Percentiles rank a stretch among this genome's conserved stretches.
phyloP scores from a whole-genome alignment of 2,797 vertebrate species.

The Etheostoma perlongum region DNA sequence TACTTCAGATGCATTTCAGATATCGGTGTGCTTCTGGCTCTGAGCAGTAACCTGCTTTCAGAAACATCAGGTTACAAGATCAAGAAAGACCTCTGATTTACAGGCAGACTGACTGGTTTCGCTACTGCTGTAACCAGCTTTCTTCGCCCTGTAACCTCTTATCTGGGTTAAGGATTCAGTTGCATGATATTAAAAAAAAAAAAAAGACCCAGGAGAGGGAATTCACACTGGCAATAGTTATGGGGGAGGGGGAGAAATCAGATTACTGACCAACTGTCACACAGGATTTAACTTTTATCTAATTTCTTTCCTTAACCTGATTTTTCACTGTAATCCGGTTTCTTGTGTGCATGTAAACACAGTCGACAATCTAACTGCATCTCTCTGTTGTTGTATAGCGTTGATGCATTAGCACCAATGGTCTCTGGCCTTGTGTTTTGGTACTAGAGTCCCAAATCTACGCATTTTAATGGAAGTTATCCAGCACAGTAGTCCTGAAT shows the following conservation, averaged over 20 bases:
- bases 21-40: not conserved
- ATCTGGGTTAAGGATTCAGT: not conserved
- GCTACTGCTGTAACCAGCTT: slow-evolving; percentile 2
- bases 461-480: not conserved
- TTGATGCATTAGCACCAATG: not conserved
- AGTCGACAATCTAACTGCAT: not conserved
- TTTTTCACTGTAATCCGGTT: slow-evolving; percentile 17
- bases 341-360: not conserved
- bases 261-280: slow-evolving; percentile 29
- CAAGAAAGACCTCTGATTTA: not conserved
- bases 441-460: not conserved
- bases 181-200: not conserved
- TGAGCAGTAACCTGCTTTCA: not conserved
- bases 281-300: slow-evolving; percentile 11
- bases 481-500: no score
- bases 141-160: not conserved
- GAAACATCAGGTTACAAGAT: not conserved
- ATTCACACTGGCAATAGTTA: not conserved
- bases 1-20: not conserved
- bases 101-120: not conserved
- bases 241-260: slow-evolving; percentile 7
- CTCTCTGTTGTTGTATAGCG: not conserved
- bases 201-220: not conserved
- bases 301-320: slow-evolving; percentile 26
- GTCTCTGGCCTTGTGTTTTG: not conserved